Percentiles rank a stretch among this genome's conserved stretches.
phyloP scores from a whole-genome alignment of 2,888 invertebrate genomes.

The Atherix ibis region DNA sequence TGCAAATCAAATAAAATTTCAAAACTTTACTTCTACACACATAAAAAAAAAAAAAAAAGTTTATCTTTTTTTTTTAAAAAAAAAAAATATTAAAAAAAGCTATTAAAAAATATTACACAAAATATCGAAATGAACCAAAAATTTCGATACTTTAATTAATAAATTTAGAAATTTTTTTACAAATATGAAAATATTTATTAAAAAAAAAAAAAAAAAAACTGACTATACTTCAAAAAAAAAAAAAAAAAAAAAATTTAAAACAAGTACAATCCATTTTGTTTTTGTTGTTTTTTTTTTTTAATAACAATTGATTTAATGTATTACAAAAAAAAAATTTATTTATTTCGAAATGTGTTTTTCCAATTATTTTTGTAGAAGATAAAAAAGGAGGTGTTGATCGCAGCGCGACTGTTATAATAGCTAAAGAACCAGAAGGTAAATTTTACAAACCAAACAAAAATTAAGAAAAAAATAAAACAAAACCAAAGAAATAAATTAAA shows the following conservation, averaged over 20 bases:
- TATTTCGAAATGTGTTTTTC: constrained; percentile 12
- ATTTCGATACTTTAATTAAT: not conserved
- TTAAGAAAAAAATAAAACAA: constrained; percentile 1
- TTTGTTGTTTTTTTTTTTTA: too few relatives aligned
- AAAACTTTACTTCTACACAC: too few relatives aligned
- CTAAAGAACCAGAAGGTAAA: constrained; percentile 73
- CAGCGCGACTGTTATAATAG: constrained; percentile 85
- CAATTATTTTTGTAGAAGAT: constrained; percentile 47
- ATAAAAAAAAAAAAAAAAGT: too few relatives aligned
- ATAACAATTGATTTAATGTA: too few relatives aligned
- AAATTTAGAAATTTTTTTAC: not conserved
- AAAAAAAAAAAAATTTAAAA: too few relatives aligned
- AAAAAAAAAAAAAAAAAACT: not conserved
- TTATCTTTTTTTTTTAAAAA: too few relatives aligned
- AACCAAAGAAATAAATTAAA: constrained; percentile 3
- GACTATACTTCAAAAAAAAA: constrained; percentile 7
- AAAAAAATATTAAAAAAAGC: too few relatives aligned
- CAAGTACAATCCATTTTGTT: too few relatives aligned
- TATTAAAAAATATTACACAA: too few relatives aligned
- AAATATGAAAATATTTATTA: not conserved
- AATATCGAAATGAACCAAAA: too few relatives aligned
- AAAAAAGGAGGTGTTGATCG: constrained; percentile 86
- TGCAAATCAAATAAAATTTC: too few relatives aligned
- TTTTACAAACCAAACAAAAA: constrained; percentile 6
- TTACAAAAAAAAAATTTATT: constrained; percentile 11